These are phyloP conservation scores for Coboldia fuscipes DNA, from an alignment of 1,140 invertebrate species.

Conservation along the genomic window DNA sequence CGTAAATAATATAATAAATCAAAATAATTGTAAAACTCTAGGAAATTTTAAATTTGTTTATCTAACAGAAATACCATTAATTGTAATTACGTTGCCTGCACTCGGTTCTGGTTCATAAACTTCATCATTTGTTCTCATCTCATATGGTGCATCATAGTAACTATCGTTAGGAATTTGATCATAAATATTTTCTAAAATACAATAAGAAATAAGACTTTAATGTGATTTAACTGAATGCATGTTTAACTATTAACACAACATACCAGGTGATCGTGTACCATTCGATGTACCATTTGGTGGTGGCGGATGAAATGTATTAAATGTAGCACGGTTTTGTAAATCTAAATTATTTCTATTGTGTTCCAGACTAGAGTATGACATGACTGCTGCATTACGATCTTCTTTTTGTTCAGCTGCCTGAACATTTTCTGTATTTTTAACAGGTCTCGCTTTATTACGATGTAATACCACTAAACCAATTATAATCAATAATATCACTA, in stretches of 20 bases:
- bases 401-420: constrained; percentile 66
- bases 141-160: constrained; percentile 30
- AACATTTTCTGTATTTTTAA: constrained; percentile 72
- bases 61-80: constrained; percentile 47
- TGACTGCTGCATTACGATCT: constrained; percentile 61
- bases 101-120: constrained; percentile 48
- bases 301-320: constrained; percentile 17
- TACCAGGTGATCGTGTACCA: constrained; percentile 7
- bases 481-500: constrained; percentile 50
- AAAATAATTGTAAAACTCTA: no score
- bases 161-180: constrained; percentile 21
- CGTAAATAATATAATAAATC: no score
- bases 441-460: constrained; percentile 51
- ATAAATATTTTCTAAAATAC: constrained; percentile 16
- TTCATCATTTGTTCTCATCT: constrained; percentile 35
- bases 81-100: constrained; percentile 39
- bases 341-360: constrained; percentile 14
- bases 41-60: constrained; percentile 20
- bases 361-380: constrained; percentile 49
- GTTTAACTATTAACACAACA: constrained; percentile 3
- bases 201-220: neutral
- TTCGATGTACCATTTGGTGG: constrained; percentile 5
- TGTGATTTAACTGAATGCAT: neutral
- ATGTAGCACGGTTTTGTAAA: constrained; percentile 14
- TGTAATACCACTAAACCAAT: constrained; percentile 48